Evolutionary conservation across 2,113 vertebrate genomes (phyloP).

Genomic region (Marcusenius ussheri): DNA sequence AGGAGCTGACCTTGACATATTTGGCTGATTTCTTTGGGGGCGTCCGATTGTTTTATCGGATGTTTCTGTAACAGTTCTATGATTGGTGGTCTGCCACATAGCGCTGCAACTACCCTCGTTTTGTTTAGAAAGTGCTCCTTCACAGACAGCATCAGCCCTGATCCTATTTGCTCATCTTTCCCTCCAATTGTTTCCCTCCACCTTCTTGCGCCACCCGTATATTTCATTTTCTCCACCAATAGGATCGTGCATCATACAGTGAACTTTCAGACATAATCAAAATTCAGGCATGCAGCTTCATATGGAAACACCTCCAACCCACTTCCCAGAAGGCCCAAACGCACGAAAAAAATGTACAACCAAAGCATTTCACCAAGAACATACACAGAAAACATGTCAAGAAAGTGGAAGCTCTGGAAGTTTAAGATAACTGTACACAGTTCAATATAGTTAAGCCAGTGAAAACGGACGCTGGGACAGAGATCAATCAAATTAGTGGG

Average conservation of each 20-base stretch:
- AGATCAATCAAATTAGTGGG: neutral
- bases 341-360: neutral
- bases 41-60: neutral
- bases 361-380: neutral
- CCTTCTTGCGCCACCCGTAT: neutral
- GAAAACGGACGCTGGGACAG: neutral
- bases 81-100: neutral
- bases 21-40: neutral
- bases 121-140: neutral
- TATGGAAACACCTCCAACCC: neutral
- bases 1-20: neutral
- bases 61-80: neutral
- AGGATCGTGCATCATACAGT: neutral
- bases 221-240: neutral
- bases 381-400: neutral
- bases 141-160: slow-evolving; percentile 2
- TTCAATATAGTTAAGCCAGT: neutral
- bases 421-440: slow-evolving; percentile 6
- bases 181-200: neutral
- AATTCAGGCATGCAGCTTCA: neutral
- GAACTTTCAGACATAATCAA: neutral
- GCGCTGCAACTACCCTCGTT: neutral
- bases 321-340: neutral
- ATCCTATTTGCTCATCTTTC: neutral
- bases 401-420: slow-evolving; percentile 6